A percentile compares a stretch with the other conserved stretches of the same genome.
Conservation (phyloP, 1,140 invertebrate species). For the Drosophila ohnishii region DNA sequence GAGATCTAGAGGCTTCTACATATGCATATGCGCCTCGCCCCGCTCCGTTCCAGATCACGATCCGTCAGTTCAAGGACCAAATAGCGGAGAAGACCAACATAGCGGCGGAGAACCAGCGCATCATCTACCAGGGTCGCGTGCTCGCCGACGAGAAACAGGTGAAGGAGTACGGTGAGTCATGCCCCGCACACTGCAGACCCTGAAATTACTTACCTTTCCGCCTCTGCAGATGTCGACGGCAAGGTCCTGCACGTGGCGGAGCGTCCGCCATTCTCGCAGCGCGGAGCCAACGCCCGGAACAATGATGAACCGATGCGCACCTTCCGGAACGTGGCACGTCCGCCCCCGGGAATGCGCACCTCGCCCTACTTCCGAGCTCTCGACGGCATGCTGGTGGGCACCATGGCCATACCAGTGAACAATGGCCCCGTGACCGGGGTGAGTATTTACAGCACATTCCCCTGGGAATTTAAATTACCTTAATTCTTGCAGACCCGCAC, state of each 20-base stretch:
- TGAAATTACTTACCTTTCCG: background rate
- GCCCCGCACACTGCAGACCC: constrained; percentile 8
- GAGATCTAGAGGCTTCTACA: constrained; percentile 31
- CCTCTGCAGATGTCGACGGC: constrained; percentile 90
- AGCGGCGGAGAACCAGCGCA: constrained; percentile 90
- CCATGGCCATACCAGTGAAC: constrained; percentile 85
- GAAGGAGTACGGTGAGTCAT: constrained; percentile 91
- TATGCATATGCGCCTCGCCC: constrained; percentile 3
- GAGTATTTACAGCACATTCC: constrained; percentile 2
- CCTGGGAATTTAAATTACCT: background rate
- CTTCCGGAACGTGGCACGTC: constrained; percentile 68
- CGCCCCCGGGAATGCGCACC: constrained; percentile 71
- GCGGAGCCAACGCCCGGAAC: constrained; percentile 71
- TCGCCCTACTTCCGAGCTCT: constrained; percentile 76
- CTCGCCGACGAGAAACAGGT: constrained; percentile 95
- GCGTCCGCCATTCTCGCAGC: constrained; percentile 87
- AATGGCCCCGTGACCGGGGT: constrained; percentile 60
- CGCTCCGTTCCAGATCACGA: constrained; percentile 87
- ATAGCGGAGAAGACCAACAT: constrained; percentile 91
- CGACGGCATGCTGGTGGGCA: constrained; percentile 84
- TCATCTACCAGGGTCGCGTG: constrained; percentile 96
- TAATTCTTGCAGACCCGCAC: constrained; percentile 39
- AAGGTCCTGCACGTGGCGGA: constrained; percentile 98
- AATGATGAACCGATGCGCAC: constrained; percentile 79
- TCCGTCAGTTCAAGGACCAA: constrained; percentile 93